These are phyloP conservation scores for Drosophila mimica DNA, from an alignment of 2,888 invertebrate species.

Conservation along the genomic window DNA sequence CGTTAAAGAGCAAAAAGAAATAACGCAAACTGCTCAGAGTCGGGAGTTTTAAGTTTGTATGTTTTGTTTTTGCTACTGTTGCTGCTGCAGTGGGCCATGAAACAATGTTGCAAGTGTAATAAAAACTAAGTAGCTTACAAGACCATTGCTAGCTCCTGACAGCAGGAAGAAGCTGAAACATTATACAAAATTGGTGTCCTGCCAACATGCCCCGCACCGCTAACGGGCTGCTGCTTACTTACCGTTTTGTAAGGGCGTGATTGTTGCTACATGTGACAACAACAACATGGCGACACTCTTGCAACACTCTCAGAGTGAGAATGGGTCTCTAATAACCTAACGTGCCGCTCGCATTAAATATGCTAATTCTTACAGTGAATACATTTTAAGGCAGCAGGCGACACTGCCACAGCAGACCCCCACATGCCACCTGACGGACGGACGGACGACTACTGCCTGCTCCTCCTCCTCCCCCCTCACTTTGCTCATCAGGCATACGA, in stretches of 20 bases:
- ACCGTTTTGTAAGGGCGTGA: constrained; percentile 59
- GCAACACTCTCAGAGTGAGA: constrained; percentile 57
- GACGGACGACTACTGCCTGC: constrained; percentile 15
- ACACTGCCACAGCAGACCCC: constrained; percentile 17
- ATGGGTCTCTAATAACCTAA: constrained; percentile 80
- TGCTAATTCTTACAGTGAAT: constrained; percentile 81
- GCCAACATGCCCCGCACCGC: constrained; percentile 5
- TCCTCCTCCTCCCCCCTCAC: background rate
- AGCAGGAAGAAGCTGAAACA: constrained; percentile 42
- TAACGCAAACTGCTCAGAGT: constrained; percentile 24
- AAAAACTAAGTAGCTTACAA: constrained; percentile 81
- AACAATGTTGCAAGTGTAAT: constrained; percentile 80
- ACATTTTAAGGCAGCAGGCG: constrained; percentile 70
- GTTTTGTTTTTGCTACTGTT: constrained; percentile 1
- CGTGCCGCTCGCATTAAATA: constrained; percentile 81
- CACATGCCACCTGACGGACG: constrained; percentile 52
- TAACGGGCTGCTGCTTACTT: constrained; percentile 60
- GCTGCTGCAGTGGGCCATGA: constrained; percentile 55
- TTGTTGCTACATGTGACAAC: constrained; percentile 71
- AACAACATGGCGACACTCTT: constrained; percentile 33
- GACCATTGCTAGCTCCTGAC: constrained; percentile 57
- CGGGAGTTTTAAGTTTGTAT: constrained; percentile 3
- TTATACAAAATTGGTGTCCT: constrained; percentile 73
- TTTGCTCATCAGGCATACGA: constrained; percentile 66
- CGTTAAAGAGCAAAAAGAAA: constrained; percentile 22